Evolutionary conservation across 2,888 invertebrate genomes (phyloP).

Genomic region (Deroplatys truncata): DNA sequence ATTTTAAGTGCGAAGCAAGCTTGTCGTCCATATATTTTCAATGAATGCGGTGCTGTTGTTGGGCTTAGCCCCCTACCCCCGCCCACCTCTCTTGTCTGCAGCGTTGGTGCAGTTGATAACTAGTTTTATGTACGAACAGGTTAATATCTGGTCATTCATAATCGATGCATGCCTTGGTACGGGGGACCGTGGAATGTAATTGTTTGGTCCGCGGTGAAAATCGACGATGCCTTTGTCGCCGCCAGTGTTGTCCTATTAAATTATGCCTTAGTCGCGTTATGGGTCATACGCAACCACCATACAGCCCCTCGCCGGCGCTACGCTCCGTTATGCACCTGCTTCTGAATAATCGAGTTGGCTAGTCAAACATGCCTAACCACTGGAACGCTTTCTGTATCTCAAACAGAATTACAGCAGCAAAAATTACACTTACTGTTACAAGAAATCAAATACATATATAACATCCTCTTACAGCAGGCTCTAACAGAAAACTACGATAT

Average conservation of each 20-base stretch:
- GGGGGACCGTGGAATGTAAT: not conserved
- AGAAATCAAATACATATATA: too few relatives aligned
- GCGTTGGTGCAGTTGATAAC: not conserved
- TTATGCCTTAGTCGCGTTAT: not conserved
- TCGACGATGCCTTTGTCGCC: not conserved
- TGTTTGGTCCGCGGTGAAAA: slow-evolving; percentile 1
- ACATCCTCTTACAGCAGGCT: too few relatives aligned
- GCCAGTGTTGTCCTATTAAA: not conserved
- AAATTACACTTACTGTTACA: too few relatives aligned
- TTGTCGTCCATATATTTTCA: not conserved
- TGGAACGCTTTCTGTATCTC: too few relatives aligned
- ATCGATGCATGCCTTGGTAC: not conserved
- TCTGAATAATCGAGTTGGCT: too few relatives aligned
- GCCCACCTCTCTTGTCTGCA: not conserved
- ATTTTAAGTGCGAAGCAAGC: not conserved
- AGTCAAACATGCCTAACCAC: too few relatives aligned
- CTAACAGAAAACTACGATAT: too few relatives aligned
- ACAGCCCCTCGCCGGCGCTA: not conserved
- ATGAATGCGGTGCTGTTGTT: not conserved
- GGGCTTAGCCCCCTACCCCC: too few relatives aligned
- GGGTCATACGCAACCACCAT: not conserved
- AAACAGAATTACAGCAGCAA: too few relatives aligned
- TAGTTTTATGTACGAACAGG: not conserved
- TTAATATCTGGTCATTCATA: not conserved
- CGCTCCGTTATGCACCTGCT: too few relatives aligned